Evolutionary conservation across 1,140 invertebrate species (phyloP).

Genomic region (Chymomyza costata): DNA sequence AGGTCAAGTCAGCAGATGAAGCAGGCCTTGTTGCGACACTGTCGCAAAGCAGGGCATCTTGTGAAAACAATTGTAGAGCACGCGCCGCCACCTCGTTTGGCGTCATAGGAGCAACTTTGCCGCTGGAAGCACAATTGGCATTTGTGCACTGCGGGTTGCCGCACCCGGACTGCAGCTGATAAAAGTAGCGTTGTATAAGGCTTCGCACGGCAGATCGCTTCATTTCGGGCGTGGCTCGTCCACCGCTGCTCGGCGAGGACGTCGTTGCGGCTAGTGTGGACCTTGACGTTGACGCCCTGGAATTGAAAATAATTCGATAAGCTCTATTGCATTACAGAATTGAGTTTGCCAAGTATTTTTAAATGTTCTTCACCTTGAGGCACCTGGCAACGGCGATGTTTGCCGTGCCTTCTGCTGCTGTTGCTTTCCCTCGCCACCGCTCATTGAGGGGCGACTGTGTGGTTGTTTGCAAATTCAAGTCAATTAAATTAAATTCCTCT

Average conservation of each 20-base stretch:
- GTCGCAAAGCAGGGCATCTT: constrained; percentile 89
- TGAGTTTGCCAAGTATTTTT: constrained; percentile 2
- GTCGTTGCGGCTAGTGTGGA: constrained; percentile 21
- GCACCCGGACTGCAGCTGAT: constrained; percentile 93
- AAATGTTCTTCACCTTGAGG: constrained; percentile 41
- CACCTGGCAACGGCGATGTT: constrained; percentile 49
- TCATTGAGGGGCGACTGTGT: constrained; percentile 41
- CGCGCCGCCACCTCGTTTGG: constrained; percentile 92
- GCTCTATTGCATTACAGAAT: constrained; percentile 2
- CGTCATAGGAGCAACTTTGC: constrained; percentile 86
- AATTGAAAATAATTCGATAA: neutral
- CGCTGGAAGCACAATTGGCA: constrained; percentile 91
- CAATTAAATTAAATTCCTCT: constrained; percentile 5
- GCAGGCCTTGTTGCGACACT: constrained; percentile 13
- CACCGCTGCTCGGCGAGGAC: constrained; percentile 11
- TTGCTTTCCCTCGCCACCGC: constrained; percentile 38
- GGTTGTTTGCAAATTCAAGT: constrained; percentile 1
- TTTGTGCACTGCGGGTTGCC: constrained; percentile 90
- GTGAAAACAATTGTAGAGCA: constrained; percentile 89
- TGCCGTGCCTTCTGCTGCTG: constrained; percentile 30
- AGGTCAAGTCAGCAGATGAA: neutral
- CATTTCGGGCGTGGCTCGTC: constrained; percentile 80
- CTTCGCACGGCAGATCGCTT: constrained; percentile 91
- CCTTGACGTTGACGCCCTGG: constrained; percentile 50
- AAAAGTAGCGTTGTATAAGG: constrained; percentile 93